Conservation (phyloP, 2,888 invertebrate species). For the Parapristionchus giblindavisi region DNA sequence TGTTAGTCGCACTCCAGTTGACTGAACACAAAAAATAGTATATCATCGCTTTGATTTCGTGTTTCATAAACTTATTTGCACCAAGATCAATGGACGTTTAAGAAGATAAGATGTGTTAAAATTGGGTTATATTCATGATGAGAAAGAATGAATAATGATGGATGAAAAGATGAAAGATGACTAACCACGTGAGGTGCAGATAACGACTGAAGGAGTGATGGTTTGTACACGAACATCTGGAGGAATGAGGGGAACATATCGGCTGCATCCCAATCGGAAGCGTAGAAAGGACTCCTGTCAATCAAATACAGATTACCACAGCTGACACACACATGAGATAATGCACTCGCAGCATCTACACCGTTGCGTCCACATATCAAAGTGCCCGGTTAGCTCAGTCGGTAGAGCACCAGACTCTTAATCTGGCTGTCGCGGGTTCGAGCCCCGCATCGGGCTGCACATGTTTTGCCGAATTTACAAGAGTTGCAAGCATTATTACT, state of each 20-base stretch:
- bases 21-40: conserved; percentile 48
- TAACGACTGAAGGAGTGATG: conserved; percentile 58
- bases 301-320: background rate
- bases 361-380: background rate
- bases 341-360: background rate
- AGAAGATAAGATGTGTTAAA: no score
- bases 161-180: no score
- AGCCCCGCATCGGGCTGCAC: conserved; percentile 40
- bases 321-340: background rate
- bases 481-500: no score
- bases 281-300: conserved; percentile 55
- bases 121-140: no score
- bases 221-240: conserved; percentile 66
- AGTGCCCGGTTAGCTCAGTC: conserved; percentile 38
- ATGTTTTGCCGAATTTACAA: no score
- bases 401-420: conserved; percentile 41
- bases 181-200: conserved; percentile 63
- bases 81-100: no score
- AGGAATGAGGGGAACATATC: conserved; percentile 85
- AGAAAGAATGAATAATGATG: no score
- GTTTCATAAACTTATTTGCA: background rate
- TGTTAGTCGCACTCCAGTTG: conserved; percentile 52
- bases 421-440: conserved; percentile 38
- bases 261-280: conserved; percentile 89
- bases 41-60: conserved; percentile 6